Evolutionary conservation across 2,113 vertebrate genomes (phyloP), one percentile per base, ranked within the genome.

Genomic region (Phalacrocorax pelagicus): DNA sequence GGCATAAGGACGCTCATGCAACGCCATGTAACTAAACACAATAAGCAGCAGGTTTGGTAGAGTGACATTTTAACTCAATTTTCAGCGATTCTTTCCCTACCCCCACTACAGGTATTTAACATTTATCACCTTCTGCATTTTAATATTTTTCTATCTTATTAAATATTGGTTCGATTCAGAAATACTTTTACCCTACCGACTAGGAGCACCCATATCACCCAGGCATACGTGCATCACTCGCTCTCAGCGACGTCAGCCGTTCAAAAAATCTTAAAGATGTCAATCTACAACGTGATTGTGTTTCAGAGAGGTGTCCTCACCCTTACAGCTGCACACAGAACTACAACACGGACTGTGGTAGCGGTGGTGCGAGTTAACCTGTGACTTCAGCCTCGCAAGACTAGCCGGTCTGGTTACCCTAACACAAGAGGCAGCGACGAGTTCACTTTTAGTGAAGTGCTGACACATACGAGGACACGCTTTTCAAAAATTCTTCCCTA

Each of bases 231-330:
- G 26, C 55, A 36, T 40, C 54, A 38, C 30, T 38, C 65, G 34
- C 52, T 40, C 34, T 12, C 36, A 9, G 27, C 11, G 49, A 47
- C 4, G 27, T 5, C 36, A 67, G 66, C 54, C 40, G 75, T 77
- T 44, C 38, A 20, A 38, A 38, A 59, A 58, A 14, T 34, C 80
- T 40, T 11, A 4, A 65, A 32, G n/a, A 58, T n/a, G 30, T 3
- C 22, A 66, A 2, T 26, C 49, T 32, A 2, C 65, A 14, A 5
- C 0, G 2, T 1, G 8, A 2, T 21, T 18, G 5, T 9, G 26
- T 7, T 73, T 81, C 71, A 80, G 6, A 72, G 58, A 57, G 62
- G 16, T 11, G 8, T 26, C n/a, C 62, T 49, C 42, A 20, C 12
- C 16, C 27, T 7, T 40, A 21, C 10, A 52, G 4, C 2, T 27